Base-by-base conservation (phyloP, 2,113 vertebrate genomes). In the Xiphophorus hellerii region DNA sequence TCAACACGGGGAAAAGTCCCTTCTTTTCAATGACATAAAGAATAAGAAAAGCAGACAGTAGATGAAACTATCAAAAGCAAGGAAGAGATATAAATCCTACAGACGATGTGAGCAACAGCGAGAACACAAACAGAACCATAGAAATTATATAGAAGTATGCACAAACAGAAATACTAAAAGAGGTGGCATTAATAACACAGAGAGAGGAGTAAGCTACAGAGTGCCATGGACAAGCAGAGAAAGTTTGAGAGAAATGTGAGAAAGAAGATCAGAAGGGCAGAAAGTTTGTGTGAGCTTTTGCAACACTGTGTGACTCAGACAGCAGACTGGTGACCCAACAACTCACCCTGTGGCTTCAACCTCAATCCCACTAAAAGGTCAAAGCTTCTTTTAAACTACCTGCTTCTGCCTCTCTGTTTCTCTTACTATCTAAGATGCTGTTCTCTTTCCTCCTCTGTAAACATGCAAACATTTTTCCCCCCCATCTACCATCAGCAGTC, bases 101-200 rank as follows among this genome's bases (percentile, higher is more conserved):
- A 11, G 79, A 83, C 75, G 3, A 74, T 28, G 60, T 62, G 67
- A 66, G 13, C 3, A 15, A 84, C 8, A 11, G 1, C 74, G 65
- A 67, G 71, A 85, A 79, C 69, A 84, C 67, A 84, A 64, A 74
- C 78, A 76, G 58, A 37, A 80, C 62, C 51, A 51, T 67, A 64
- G 71, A 85, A 81, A 87, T 87, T 67, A 84, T 48, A 66, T 79
- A 73, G 65, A 79, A n/a, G 37, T 66, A 75, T 67, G 68, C 69
- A 82, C 62, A 87, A 88, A 85, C 70, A 85, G 78, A 83, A 83
- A 87, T 68, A 82, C 63, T 72, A 54, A 72, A 81, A 70, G 63
- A 84, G 71, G 69, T 25, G 37, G 62, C 33, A 76, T 62, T 51
- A 82, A 84, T 74, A 85, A 84, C 62, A 83, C 37, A 31, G 5